These are phyloP conservation scores for Syngnathoides biaculeatus DNA, from an alignment of 2,113 vertebrate genomes.

Conservation along the genomic window DNA sequence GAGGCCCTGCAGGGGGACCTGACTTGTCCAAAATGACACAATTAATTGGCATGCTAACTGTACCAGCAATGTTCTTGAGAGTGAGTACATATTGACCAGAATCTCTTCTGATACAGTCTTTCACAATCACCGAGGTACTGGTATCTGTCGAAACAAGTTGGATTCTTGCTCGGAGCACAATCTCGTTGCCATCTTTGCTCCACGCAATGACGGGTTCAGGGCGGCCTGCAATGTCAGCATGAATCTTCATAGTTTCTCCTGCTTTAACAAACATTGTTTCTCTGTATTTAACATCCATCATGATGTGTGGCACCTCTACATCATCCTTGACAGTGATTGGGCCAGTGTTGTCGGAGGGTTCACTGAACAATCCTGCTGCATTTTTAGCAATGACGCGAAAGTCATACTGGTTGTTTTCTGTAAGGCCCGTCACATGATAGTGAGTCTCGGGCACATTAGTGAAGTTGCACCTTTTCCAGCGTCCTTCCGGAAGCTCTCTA, in stretches of 20 bases:
- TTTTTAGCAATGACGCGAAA: conserved; percentile 95
- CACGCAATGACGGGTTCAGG: conserved; percentile 89
- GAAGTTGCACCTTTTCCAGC: conserved; percentile 96
- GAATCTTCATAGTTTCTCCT: conserved; percentile 89
- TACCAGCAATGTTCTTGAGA: conserved; percentile 88
- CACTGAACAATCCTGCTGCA: conserved; percentile 89
- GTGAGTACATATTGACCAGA: conserved; percentile 89
- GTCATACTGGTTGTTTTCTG: conserved; percentile 89
- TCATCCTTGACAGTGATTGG: conserved; percentile 91
- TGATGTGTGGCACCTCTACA: conserved; percentile 92
- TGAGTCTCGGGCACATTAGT: conserved; percentile 92
- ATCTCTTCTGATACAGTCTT: conserved; percentile 89
- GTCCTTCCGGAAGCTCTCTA: conserved; percentile 89
- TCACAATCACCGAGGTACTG: conserved; percentile 81
- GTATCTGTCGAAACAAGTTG: conserved; percentile 86
- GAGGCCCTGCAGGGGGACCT: conserved; percentile 88
- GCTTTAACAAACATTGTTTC: conserved; percentile 86
- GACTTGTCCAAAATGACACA: conserved; percentile 93
- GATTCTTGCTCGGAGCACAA: conserved; percentile 88
- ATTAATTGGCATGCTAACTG: conserved; percentile 82
- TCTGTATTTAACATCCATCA: conserved; percentile 94
- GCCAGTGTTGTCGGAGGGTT: conserved; percentile 89
- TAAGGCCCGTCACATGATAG: conserved; percentile 90
- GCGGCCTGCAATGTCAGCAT: conserved; percentile 86
- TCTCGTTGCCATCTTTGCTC: conserved; percentile 92